phyloP scores from a whole-genome alignment of 2,797 vertebrate genomes.

The Moxostoma hubbsi region DNA sequence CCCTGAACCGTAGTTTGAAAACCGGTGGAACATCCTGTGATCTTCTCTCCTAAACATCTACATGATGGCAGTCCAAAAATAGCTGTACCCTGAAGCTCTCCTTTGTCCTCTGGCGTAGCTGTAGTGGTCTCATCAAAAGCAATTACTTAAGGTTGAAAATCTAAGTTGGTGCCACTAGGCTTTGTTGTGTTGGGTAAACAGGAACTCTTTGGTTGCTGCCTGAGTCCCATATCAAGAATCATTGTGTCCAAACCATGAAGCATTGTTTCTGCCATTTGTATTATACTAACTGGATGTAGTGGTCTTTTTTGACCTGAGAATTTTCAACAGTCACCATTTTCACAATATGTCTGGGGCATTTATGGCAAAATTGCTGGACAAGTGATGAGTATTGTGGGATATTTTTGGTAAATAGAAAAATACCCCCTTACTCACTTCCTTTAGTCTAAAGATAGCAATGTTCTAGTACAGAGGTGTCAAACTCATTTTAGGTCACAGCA shows the following conservation, averaged over 20 bases:
- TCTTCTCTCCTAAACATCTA: constrained; percentile 6
- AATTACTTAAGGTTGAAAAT: not conserved
- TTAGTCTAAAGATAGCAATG: not conserved
- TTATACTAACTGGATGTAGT: not conserved
- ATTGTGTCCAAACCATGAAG: not conserved
- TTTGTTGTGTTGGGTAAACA: constrained; percentile 31
- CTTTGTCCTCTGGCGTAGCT: not conserved
- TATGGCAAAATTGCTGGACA: constrained; percentile 5
- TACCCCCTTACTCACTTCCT: constrained; percentile 8
- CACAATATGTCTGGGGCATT: constrained; percentile 15
- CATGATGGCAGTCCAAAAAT: constrained; percentile 24
- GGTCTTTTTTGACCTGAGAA: not conserved
- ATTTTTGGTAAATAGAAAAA: not conserved
- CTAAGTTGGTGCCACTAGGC: not conserved
- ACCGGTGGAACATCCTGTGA: constrained; percentile 15
- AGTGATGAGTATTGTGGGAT: not conserved
- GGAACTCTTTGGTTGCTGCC: not conserved
- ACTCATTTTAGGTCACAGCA: no score
- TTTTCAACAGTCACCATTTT: constrained; percentile 15
- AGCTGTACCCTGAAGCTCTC: constrained; percentile 12
- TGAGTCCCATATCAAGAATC: not conserved
- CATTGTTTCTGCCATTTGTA: not conserved
- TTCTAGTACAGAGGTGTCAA: not conserved
- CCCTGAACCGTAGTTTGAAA: constrained; percentile 20
- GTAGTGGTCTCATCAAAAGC: constrained; percentile 9